Percentiles rank a stretch among this genome's conserved stretches.
phyloP scores from a whole-genome alignment of 2,888 invertebrate genomes.

The Acleris holmiana region DNA sequence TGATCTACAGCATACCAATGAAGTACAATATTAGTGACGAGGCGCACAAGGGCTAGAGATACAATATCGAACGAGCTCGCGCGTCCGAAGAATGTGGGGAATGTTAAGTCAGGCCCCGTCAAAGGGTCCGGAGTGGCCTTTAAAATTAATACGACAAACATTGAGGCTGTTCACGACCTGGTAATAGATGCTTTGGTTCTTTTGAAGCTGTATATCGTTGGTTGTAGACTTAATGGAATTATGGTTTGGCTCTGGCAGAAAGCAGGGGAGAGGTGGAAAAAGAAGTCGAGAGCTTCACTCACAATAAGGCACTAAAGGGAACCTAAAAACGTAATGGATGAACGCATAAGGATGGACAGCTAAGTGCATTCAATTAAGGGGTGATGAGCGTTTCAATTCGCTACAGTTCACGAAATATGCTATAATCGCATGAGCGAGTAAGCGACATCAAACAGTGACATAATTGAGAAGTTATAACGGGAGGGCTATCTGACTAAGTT shows the following conservation, averaged over 20 bases:
- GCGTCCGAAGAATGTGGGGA: conserved; percentile 69
- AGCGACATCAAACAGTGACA: too few relatives aligned
- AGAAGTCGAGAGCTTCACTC: not conserved
- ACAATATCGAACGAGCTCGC: conserved; percentile 55
- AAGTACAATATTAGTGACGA: conserved; percentile 19
- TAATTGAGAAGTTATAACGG: too few relatives aligned
- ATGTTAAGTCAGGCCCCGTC: conserved; percentile 72
- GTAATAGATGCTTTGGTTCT: conserved; percentile 66
- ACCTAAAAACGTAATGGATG: too few relatives aligned
- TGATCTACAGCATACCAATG: conserved; percentile 43
- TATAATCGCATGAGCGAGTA: too few relatives aligned
- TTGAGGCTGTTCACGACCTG: conserved; percentile 55
- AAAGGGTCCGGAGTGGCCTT: conserved; percentile 74
- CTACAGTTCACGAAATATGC: too few relatives aligned
- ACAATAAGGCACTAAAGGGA: not conserved
- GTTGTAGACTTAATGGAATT: conserved; percentile 26
- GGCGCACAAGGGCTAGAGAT: conserved; percentile 50
- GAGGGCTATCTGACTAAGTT: too few relatives aligned
- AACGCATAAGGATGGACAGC: too few relatives aligned
- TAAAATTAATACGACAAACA: conserved; percentile 79
- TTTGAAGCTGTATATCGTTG: conserved; percentile 39
- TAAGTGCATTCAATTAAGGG: too few relatives aligned
- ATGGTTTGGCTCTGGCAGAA: conserved; percentile 4
- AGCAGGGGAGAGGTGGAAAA: not conserved
- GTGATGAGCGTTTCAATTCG: too few relatives aligned